Percentiles rank a stretch among this genome's conserved stretches.
phyloP scores from a whole-genome alignment of 2,888 invertebrate species.

The Anaspis maculata region DNA sequence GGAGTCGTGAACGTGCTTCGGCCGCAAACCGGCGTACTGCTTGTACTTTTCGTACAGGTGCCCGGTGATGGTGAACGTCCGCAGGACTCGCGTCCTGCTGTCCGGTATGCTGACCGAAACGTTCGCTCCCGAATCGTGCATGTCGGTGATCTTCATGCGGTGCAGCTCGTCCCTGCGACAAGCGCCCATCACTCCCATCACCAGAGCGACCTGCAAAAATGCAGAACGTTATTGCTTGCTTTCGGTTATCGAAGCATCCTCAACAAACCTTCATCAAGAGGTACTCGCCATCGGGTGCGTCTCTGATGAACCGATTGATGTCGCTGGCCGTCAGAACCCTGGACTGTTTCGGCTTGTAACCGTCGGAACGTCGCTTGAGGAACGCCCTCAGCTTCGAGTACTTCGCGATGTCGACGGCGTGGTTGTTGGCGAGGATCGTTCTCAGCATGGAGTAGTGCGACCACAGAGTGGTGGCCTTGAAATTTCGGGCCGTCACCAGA shows the following conservation, averaged over 20 bases:
- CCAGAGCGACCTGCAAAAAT: neutral
- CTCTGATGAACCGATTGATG: neutral
- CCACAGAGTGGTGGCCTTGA: neutral
- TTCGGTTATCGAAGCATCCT: neutral
- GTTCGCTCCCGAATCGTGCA: neutral
- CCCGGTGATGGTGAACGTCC: constrained; percentile 1
- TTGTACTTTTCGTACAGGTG: neutral
- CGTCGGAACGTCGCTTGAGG: neutral
- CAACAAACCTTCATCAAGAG: neutral
- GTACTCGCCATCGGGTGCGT: neutral
- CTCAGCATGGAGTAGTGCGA: neutral
- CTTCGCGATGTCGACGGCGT: neutral
- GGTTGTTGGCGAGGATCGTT: neutral
- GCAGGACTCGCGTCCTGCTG: neutral
- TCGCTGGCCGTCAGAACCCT: neutral
- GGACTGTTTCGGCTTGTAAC: neutral
- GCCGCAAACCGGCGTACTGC: neutral
- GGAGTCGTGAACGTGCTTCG: neutral
- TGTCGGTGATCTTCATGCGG: neutral
- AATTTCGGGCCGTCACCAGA: neutral
- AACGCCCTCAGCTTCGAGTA: neutral
- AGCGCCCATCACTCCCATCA: constrained; percentile 1
- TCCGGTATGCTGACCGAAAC: neutral
- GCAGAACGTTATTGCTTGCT: no score
- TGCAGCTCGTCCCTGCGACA: neutral